phyloP scores from a whole-genome alignment of 1,140 invertebrate genomes.

The Chironomus tepperi region DNA sequence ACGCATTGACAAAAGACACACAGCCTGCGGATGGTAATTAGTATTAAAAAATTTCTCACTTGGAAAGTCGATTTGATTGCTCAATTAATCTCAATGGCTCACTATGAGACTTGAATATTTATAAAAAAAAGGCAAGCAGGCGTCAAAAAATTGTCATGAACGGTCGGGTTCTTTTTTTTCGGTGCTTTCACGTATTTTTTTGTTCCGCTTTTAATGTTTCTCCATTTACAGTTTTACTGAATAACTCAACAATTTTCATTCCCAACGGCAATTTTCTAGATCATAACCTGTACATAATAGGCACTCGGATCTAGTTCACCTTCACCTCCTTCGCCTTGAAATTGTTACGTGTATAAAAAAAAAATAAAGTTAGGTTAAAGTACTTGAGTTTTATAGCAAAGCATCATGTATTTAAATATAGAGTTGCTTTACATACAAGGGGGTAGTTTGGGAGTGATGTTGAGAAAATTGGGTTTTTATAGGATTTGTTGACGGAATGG shows the following conservation, averaged over 20 bases:
- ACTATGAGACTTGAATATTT: neutral
- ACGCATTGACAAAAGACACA: too few species aligned
- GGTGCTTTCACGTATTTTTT: neutral
- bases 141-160: neutral
- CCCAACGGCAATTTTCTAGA: neutral
- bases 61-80: conserved; percentile 17
- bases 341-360: too few species aligned
- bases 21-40: neutral
- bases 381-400: neutral
- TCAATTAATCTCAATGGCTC: neutral
- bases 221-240: neutral
- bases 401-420: neutral
- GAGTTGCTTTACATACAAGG: neutral
- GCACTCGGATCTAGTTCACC: neutral
- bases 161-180: neutral
- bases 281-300: conserved; percentile 2
- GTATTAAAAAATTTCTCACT: neutral
- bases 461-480: neutral
- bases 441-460: neutral
- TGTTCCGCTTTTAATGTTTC: neutral
- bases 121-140: neutral
- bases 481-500: too few species aligned
- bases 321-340: too few species aligned
- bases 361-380: too few species aligned
- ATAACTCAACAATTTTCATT: neutral